phyloP scores from a whole-genome alignment of 2,888 invertebrate species.

The Zaprionus lineosus region DNA sequence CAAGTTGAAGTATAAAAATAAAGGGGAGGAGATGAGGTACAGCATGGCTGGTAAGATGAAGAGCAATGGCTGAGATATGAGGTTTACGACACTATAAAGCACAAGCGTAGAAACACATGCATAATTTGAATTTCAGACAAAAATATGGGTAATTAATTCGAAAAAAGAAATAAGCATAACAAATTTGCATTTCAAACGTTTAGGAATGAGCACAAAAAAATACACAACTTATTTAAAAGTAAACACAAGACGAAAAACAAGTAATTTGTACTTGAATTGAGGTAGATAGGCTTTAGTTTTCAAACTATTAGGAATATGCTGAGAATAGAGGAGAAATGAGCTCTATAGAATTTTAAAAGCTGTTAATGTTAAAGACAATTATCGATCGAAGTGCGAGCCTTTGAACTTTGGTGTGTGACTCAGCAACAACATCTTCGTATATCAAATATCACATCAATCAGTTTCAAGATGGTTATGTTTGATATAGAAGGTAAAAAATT shows the following conservation, averaged over 20 bases:
- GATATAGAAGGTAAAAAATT: constrained; percentile 33
- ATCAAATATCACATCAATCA: too few relatives aligned
- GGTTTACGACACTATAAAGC: not conserved
- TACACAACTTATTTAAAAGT: too few relatives aligned
- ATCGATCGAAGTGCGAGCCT: too few relatives aligned
- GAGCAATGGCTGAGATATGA: constrained; percentile 17
- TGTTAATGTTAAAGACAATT: too few relatives aligned
- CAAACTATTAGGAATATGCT: too few relatives aligned
- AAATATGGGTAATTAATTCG: constrained; percentile 26
- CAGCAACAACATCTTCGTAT: too few relatives aligned
- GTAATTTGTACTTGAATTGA: too few relatives aligned
- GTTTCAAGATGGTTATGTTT: not conserved
- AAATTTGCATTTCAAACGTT: not conserved
- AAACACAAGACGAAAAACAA: too few relatives aligned
- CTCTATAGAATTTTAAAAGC: too few relatives aligned
- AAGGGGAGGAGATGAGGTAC: not conserved
- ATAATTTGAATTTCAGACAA: constrained; percentile 17
- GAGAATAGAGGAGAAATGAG: too few relatives aligned
- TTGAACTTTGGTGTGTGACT: too few relatives aligned
- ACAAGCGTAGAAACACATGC: constrained; percentile 8
- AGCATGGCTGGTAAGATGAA: constrained; percentile 21
- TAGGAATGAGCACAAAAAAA: not conserved
- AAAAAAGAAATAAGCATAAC: not conserved
- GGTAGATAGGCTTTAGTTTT: too few relatives aligned
- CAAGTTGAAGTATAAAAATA: not conserved